phyloP scores from a whole-genome alignment of 2,797 vertebrate genomes.

The Gobio occitaniae region DNA sequence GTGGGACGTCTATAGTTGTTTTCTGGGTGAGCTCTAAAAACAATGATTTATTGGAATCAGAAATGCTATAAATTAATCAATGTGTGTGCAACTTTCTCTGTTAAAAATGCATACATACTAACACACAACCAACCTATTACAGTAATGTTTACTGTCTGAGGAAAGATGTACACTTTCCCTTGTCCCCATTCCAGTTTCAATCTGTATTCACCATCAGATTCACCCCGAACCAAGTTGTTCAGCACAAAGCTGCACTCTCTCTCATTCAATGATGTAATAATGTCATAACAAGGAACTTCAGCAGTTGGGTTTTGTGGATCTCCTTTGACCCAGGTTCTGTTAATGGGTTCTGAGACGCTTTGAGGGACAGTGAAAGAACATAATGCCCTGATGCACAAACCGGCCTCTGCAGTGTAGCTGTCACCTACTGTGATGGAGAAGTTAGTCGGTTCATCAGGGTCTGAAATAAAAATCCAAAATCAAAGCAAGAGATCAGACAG shows the following conservation, averaged over 20 bases:
- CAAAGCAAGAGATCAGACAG: too few species aligned
- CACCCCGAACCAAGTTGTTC: not conserved
- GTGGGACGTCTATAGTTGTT: not conserved
- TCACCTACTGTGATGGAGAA: not conserved
- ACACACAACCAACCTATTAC: conserved; percentile 18
- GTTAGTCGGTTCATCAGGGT: too few species aligned
- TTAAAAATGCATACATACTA: not conserved
- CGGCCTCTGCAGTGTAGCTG: not conserved
- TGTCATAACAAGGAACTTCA: not conserved
- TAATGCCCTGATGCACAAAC: not conserved
- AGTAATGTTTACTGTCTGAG: not conserved
- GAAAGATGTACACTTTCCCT: not conserved
- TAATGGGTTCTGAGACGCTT: not conserved
- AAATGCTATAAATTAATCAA: not conserved
- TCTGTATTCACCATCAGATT: conserved; percentile 23
- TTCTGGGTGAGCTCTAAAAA: conserved; percentile 26
- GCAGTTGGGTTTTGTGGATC: not conserved
- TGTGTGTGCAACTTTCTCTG: not conserved
- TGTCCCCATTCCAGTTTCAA: conserved; percentile 18
- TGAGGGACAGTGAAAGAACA: not conserved
- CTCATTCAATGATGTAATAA: fast-evolving
- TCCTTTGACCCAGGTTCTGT: conserved; percentile 12
- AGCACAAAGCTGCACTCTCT: not conserved
- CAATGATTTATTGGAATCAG: not conserved
- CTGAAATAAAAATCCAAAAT: conserved; percentile 5